These are phyloP conservation scores for Mythimna impura DNA, from an alignment of 2,888 invertebrate genomes.

Conservation along the genomic window DNA sequence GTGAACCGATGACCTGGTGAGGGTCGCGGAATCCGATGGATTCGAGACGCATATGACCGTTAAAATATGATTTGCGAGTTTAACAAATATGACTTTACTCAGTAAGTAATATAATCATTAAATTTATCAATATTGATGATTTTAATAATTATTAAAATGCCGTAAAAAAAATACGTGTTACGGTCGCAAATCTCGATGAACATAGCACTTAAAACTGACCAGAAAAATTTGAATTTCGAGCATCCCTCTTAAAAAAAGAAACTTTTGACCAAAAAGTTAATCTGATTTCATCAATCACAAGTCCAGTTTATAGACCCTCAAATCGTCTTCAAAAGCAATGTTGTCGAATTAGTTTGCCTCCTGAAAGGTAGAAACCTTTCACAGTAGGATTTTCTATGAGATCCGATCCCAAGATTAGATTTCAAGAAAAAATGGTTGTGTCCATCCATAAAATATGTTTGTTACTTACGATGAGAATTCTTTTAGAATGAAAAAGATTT, in stretches of 20 bases:
- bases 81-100: no score
- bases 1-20: no score
- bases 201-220: no score
- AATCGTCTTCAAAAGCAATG: slow-evolving; percentile 17
- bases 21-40: no score
- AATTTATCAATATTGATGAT: no score
- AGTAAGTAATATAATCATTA: no score
- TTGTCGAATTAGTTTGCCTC: slow-evolving; percentile 35
- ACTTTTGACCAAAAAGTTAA: slow-evolving; percentile 12
- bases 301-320: slow-evolving; percentile 1
- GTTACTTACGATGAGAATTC: slow-evolving; percentile 20
- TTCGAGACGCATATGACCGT: no score
- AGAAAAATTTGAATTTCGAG: no score
- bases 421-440: slow-evolving; percentile 13
- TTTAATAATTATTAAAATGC: no score
- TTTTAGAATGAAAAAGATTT: slow-evolving; percentile 6
- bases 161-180: no score
- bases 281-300: slow-evolving; percentile 30
- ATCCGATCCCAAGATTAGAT: slow-evolving; percentile 28
- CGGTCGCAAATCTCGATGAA: no score
- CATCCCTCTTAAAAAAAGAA: not conserved
- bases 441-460: slow-evolving; percentile 2
- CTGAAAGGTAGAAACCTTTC: slow-evolving; percentile 3
- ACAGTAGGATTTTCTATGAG: slow-evolving; percentile 8
- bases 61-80: no score